phyloP scores from a whole-genome alignment of 1,140 invertebrate species.

The Gonatopus flavifemur region DNA sequence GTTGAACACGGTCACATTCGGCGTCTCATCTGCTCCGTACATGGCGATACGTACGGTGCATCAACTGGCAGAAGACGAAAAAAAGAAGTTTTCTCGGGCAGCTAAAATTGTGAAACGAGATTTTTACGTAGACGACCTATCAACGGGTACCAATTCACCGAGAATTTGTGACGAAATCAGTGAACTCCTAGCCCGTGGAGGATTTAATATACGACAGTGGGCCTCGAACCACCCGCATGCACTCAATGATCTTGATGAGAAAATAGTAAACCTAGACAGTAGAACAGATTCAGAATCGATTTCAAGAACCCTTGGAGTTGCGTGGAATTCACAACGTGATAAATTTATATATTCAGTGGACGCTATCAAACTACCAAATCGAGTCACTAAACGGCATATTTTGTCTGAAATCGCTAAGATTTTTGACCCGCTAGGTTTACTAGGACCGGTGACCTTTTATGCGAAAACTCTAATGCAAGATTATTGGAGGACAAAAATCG shows the following conservation, averaged over 20 bases:
- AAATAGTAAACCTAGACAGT: not conserved
- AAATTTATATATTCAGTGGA: not conserved
- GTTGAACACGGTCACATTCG: too few species aligned
- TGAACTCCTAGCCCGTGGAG: slow-evolving; percentile 23
- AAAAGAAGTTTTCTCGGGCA: too few species aligned
- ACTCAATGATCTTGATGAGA: not conserved
- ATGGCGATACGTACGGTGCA: too few species aligned
- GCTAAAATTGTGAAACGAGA: too few species aligned
- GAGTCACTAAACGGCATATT: slow-evolving; percentile 8
- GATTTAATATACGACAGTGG: slow-evolving; percentile 39
- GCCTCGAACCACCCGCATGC: slow-evolving; percentile 18
- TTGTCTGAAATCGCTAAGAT: slow-evolving; percentile 6
- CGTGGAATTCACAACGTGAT: not conserved
- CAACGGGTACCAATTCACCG: slow-evolving; percentile 40
- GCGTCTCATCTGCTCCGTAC: too few species aligned
- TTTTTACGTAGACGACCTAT: slow-evolving; percentile 54
- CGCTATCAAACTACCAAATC: not conserved
- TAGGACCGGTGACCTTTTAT: slow-evolving; percentile 4
- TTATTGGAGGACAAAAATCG: not conserved
- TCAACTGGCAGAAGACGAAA: too few species aligned
- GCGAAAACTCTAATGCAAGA: slow-evolving; percentile 11
- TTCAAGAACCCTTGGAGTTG: slow-evolving; percentile 9
- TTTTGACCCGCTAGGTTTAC: slow-evolving; percentile 7
- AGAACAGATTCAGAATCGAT: not conserved
- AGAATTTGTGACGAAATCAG: slow-evolving; percentile 25